These are phyloP conservation scores for Tonatia bakeri DNA, from an alignment of 2,113 vertebrate species.

Conservation along the genomic window DNA sequence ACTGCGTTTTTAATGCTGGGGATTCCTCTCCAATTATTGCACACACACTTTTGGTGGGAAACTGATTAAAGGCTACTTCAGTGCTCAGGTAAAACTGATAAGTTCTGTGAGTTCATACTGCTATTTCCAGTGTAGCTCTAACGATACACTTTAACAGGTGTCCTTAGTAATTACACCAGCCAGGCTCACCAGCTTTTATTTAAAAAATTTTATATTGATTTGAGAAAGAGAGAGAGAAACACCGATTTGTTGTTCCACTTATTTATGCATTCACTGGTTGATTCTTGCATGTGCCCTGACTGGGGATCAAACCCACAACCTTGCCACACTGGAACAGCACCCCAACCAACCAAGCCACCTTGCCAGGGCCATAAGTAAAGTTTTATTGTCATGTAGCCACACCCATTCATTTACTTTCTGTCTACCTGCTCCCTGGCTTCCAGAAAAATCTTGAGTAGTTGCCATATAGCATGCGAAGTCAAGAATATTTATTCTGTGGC, in stretches of 20 bases:
- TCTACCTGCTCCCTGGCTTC: background rate
- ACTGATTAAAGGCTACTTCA: background rate
- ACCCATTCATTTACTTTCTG: background rate
- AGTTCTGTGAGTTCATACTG: background rate
- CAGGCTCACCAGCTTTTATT: background rate
- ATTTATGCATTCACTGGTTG: too few species aligned
- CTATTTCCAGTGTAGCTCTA: background rate
- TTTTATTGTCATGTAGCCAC: background rate
- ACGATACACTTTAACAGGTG: background rate
- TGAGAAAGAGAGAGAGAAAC: too few species aligned
- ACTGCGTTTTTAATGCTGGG: background rate
- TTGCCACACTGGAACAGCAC: too few species aligned
- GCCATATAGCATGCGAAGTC: background rate
- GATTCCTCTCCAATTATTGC: background rate
- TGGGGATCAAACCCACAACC: background rate
- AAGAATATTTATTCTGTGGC: background rate
- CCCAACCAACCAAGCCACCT: background rate
- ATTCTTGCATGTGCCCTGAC: background rate
- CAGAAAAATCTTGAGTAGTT: background rate
- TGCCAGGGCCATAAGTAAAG: background rate
- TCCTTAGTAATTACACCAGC: background rate
- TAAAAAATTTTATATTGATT: too few species aligned
- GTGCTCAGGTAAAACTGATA: background rate
- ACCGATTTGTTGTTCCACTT: too few species aligned
- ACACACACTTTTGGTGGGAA: background rate